Evolutionary conservation across 2,888 invertebrate species (phyloP), one percentile per base, ranked within the genome.

Genomic region (Ditylenchus weischeri): DNA sequence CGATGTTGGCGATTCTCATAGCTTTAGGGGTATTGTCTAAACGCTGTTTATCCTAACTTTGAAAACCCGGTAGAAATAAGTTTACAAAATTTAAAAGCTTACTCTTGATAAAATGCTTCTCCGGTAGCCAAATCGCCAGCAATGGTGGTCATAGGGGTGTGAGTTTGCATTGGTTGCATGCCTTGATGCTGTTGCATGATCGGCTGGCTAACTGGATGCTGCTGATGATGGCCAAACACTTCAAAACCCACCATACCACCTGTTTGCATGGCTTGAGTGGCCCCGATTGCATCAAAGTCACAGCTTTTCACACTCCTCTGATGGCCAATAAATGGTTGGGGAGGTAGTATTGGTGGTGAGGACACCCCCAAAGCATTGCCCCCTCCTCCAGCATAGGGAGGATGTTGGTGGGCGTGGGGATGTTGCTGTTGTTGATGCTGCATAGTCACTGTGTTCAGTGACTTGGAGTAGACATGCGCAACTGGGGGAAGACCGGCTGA

Each of bases 261-360:
- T 38, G 19, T 57, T 35, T 59, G 59, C 11, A 19, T 35, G 59
- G 59, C 36, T 59, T 38, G 59, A 13, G 43, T 43, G 43, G 15
- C 43, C 0, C 60, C 29, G n/a, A 59, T 35, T 36, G 62, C 62
- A 54, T 75, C 76, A 58, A 74, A 76, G 50, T 74, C 74, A 54
- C 75, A 70, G 23, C 70, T 70, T 35, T 74, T 74, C 21, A 68
- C 73, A 11, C 50, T 57, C 29, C 76, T 64, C 43, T 73, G 72
- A 48, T 74, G 72, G 29, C 61, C 48, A 23, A 70, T 54, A 49
- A 69, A 36, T 0, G 57, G 64, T n/a, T 51, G 54, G 21, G 54
- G 54, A 11, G 54, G 54, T 1, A 54, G 29, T 29, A 5, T 29
- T 29, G 29, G n/a, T n/a, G 47, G 47, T 8, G 62, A 47, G n/a